Conservation (phyloP, 2,888 invertebrate genomes). For the Hecatera dysodea region DNA sequence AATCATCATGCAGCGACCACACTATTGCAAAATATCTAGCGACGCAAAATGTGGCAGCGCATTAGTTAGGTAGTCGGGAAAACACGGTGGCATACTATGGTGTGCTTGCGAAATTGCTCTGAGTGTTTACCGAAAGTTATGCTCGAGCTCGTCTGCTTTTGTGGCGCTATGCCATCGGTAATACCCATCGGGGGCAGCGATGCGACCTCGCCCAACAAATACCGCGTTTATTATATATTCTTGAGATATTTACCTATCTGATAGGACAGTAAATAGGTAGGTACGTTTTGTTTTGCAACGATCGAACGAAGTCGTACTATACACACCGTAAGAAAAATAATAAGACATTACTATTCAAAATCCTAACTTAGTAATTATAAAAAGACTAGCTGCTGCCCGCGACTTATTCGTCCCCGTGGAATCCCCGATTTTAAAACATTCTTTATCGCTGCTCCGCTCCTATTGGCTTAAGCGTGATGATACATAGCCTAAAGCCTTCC, state of each 20-base stretch:
- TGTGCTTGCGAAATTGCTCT: conserved; percentile 57
- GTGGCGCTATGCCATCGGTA: conserved; percentile 54
- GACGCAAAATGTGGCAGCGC: conserved; percentile 43
- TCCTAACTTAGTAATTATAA: not conserved
- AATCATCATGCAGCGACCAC: conserved; percentile 55
- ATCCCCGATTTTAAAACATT: too few relatives aligned
- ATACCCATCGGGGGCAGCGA: conserved; percentile 38
- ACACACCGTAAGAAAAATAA: not conserved
- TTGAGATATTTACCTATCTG: not conserved
- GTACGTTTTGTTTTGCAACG: not conserved
- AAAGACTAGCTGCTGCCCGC: too few relatives aligned
- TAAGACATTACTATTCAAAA: not conserved
- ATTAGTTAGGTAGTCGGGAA: conserved; percentile 57
- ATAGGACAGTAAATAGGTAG: too few relatives aligned
- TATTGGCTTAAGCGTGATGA: too few relatives aligned
- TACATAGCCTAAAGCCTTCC: too few relatives aligned
- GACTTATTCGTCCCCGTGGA: too few relatives aligned
- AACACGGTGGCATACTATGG: conserved; percentile 53
- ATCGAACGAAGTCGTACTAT: too few relatives aligned
- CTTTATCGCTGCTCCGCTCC: too few relatives aligned
- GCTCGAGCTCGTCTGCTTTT: conserved; percentile 27
- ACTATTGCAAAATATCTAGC: conserved; percentile 50
- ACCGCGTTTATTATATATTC: not conserved
- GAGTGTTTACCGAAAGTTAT: conserved; percentile 57
- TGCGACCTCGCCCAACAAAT: conserved; percentile 1